phyloP scores from a whole-genome alignment of 2,797 vertebrate species.

The Margarornis squamiger region DNA sequence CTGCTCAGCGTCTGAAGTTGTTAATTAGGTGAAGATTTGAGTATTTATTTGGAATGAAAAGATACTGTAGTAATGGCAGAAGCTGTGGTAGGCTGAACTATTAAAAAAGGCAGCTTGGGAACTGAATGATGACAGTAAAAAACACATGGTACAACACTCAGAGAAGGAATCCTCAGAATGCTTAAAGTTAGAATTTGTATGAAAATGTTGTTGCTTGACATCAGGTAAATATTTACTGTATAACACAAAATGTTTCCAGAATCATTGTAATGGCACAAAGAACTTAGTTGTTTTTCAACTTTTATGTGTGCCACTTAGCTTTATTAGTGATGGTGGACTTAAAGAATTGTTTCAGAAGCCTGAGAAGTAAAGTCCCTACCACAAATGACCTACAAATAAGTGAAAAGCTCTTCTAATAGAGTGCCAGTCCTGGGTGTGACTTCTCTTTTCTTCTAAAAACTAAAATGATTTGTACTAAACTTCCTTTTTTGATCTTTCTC shows the following conservation, averaged over 20 bases:
- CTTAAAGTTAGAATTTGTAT: not conserved
- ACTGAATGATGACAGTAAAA: not conserved
- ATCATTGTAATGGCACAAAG: not conserved
- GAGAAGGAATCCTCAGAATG: not conserved
- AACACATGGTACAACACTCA: fast-evolving
- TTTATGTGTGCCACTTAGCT: not conserved
- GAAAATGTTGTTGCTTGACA: not conserved
- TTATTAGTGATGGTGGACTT: not conserved
- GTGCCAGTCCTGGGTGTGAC: not conserved
- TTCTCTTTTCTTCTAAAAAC: conserved; percentile 23
- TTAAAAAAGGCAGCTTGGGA: not conserved
- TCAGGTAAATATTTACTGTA: not conserved
- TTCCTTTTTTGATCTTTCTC: conserved; percentile 31
- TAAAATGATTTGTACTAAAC: conserved; percentile 18
- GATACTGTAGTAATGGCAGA: fast-evolving
- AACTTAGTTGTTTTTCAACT: not conserved
- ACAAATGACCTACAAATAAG: not conserved
- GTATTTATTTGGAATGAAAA: not conserved
- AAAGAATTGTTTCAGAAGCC: not conserved
- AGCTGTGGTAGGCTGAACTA: not conserved
- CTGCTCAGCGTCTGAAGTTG: not conserved
- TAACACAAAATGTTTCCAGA: not conserved
- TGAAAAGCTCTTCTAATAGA: not conserved
- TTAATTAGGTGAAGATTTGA: not conserved
- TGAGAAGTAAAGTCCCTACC: not conserved